Evolutionary conservation across 92 coral and sea anemone genomes (phyloP), one percentile per base, ranked within the genome.

Genomic region (Chrysogorgia sp.): DNA sequence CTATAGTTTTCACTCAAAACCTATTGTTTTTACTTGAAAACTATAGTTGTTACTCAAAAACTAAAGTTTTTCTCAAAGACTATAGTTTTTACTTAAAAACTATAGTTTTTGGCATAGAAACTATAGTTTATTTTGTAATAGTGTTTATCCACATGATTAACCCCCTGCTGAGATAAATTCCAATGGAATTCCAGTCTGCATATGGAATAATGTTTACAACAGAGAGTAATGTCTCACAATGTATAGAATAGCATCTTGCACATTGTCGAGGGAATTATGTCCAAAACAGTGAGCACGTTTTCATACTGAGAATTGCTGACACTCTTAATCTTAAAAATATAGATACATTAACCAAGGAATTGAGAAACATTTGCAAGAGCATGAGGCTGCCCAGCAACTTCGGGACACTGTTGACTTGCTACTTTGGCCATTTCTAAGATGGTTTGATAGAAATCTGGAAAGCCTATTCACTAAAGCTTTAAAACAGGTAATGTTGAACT

Each of bases 361-460:
- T 64, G 74, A 34, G 10, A 84, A 87, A 40, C 88, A 92, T 89
- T 67, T 76, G 32, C 23, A 22, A 17, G 68, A 86, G 58, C 93
- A 93, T 41, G 90, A 82, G 66, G 82, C 82, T 48, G 70, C 75
- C 0, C 81, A 86, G 24, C 63, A 76, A 20, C 67, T 41, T 26
- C 87, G 88, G 57, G 92, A 86, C 67, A 79, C 85, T 34, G 84
- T 87, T 55, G 91, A 93, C 50, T 83, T 93, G 21, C 86, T 84
- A 31, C 89, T 93, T 58, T 74, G 97, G n/a, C 96, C 96, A 33
- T 93, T 93, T 68, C 87, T 93, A 10, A 79, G 89, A 32, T 93
- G 97, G 97, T 67, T 93, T 30, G 97, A 93, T 85, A 85, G 91
- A 63, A 90, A 88, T 67, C 50, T 93, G 20, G 92, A 86, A 77